phyloP scores from a whole-genome alignment of 2,113 vertebrate genomes.

The Takifugu flavidus region DNA sequence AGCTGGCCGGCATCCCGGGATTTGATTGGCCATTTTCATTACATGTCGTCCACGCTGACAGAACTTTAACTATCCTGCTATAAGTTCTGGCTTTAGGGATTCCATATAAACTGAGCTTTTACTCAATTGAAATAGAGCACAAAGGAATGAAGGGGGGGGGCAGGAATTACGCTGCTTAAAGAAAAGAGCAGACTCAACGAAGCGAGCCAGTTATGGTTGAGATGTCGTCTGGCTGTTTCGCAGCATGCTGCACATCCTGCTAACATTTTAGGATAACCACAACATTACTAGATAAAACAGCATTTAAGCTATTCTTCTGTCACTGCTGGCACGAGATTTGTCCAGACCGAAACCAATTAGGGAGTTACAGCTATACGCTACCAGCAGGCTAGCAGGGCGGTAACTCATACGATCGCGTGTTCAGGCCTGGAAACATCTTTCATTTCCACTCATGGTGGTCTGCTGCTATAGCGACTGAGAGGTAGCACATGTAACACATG shows the following conservation, averaged over 20 bases:
- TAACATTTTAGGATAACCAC: constrained; percentile 35
- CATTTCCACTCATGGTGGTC: constrained; percentile 19
- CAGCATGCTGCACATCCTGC: background rate
- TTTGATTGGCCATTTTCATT: constrained; percentile 58
- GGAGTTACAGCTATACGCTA: constrained; percentile 13
- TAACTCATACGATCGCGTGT: constrained; percentile 1
- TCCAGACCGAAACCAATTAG: constrained; percentile 27
- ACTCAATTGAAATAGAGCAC: constrained; percentile 14
- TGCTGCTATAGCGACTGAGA: background rate
- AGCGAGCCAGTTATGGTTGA: background rate
- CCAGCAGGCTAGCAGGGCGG: background rate
- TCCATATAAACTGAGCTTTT: constrained; percentile 29
- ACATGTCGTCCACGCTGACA: constrained; percentile 44
- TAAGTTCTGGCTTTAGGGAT: constrained; percentile 37
- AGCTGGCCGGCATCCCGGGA: constrained; percentile 40
- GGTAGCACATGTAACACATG: background rate
- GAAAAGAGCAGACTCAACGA: background rate
- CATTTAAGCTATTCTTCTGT: constrained; percentile 16
- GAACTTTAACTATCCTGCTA: constrained; percentile 39
- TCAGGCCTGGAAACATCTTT: background rate
- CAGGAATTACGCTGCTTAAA: background rate
- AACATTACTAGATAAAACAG: constrained; percentile 21
- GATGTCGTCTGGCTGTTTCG: background rate
- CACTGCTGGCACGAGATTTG: constrained; percentile 12
- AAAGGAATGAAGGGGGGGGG: constrained; percentile 2